A percentile compares a stretch with the other conserved stretches of the same genome.
Conservation (phyloP, 2,888 invertebrate genomes). For the Leistus spinibarbis region DNA sequence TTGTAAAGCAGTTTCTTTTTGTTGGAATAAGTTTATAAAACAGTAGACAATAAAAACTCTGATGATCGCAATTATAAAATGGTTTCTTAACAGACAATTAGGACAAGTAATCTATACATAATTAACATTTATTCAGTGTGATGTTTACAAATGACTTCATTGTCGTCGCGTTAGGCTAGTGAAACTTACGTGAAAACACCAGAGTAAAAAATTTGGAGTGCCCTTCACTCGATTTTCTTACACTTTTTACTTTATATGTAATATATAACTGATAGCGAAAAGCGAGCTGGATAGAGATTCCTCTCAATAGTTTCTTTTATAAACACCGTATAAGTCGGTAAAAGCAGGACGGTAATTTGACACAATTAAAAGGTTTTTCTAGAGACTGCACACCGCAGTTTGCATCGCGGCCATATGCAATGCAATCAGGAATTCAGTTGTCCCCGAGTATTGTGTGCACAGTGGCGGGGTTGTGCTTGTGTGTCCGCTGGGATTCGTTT, state of each 20-base stretch:
- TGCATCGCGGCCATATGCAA: background rate
- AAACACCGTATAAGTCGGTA: background rate
- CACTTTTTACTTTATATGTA: too few relatives aligned
- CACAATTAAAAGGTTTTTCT: background rate
- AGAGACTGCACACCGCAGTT: background rate
- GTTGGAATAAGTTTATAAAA: too few relatives aligned
- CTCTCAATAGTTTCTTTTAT: too few relatives aligned
- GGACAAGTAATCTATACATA: background rate
- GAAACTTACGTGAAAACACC: background rate
- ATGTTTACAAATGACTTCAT: background rate
- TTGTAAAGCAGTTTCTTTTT: too few relatives aligned
- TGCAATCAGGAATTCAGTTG: constrained; percentile 7
- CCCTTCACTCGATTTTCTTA: too few relatives aligned
- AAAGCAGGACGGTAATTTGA: background rate
- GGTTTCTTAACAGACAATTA: background rate
- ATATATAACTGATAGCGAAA: too few relatives aligned
- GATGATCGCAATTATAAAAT: background rate
- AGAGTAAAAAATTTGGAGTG: background rate
- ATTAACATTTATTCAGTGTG: background rate
- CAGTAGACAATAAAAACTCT: too few relatives aligned
- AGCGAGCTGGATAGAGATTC: too few relatives aligned
- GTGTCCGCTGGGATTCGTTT: constrained; percentile 6
- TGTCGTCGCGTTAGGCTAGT: background rate
- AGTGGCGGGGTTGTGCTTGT: background rate
- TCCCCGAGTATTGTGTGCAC: background rate